These are phyloP conservation scores for Stichodactyla helianthus DNA, from an alignment of 64 coral and sea anemone species.

Conservation along the genomic window DNA sequence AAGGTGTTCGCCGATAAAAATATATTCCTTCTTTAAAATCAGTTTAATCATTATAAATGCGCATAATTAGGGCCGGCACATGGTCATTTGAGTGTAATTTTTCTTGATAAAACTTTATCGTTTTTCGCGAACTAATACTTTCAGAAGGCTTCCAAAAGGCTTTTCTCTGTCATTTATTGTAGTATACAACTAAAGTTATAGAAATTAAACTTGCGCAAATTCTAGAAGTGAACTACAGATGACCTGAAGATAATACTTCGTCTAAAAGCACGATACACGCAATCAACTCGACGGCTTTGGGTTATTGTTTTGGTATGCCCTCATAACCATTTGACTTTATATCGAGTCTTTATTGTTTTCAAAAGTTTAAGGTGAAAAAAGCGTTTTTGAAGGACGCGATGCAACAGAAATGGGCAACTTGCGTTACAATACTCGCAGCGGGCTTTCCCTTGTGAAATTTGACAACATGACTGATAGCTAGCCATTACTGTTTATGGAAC, in stretches of 20 bases:
- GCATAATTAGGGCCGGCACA: background rate
- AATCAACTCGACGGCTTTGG: background rate
- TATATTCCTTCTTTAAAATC: background rate
- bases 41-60: conserved; percentile 3
- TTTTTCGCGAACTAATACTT: background rate
- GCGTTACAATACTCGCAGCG: background rate
- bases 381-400: background rate
- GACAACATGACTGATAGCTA: background rate
- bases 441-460: background rate
- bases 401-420: background rate
- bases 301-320: background rate
- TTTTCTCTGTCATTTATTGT: background rate
- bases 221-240: background rate
- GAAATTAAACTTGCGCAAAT: background rate
- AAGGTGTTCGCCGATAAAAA: background rate
- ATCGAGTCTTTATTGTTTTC: background rate
- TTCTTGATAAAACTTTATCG: background rate
- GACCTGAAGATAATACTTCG: background rate
- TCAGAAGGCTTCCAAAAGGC: background rate
- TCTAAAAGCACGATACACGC: background rate
- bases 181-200: no score
- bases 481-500: no score
- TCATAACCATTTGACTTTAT: conserved; percentile 15
- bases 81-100: background rate
- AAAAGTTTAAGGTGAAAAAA: background rate